These are phyloP conservation scores for Anoura caudifer DNA, from an alignment of 2,113 vertebrate species.

Conservation along the genomic window DNA sequence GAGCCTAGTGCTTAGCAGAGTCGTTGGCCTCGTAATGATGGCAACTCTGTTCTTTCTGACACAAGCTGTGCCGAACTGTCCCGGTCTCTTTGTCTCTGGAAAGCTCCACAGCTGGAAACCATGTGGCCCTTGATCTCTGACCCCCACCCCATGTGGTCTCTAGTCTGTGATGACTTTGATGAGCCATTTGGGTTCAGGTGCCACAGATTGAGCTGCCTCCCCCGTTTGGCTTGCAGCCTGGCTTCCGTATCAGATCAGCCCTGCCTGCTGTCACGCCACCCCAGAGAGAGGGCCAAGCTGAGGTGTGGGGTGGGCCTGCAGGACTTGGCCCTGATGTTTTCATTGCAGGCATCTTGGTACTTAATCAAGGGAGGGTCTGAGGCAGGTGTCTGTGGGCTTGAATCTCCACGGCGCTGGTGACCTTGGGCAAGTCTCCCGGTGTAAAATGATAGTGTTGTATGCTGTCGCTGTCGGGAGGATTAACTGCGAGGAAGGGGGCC, in stretches of 20 bases:
- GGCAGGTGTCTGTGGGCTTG: not conserved
- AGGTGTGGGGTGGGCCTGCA: not conserved
- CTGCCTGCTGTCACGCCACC: not conserved
- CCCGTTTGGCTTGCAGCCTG: not conserved
- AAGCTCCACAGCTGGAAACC: not conserved
- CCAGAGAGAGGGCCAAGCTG: fast-evolving
- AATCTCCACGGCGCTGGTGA: not conserved
- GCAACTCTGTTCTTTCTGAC: not conserved
- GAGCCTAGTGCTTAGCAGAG: not conserved
- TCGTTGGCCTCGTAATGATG: not conserved
- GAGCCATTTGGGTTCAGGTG: constrained; percentile 50
- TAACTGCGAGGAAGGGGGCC: not conserved
- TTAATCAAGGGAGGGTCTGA: not conserved
- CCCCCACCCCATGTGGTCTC: not conserved
- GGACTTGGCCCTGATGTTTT: not conserved
- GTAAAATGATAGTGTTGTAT: not conserved
- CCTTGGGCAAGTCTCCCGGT: constrained; percentile 1
- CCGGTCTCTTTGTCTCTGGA: not conserved
- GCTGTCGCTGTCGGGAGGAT: not conserved
- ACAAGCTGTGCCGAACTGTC: fast-evolving
- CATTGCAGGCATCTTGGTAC: not conserved
- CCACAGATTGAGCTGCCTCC: not conserved
- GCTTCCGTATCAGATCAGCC: not conserved
- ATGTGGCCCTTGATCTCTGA: not conserved
- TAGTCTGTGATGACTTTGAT: not conserved